Evolutionary conservation across 2,797 vertebrate species (phyloP).

Genomic region (Lepus townsendii): DNA sequence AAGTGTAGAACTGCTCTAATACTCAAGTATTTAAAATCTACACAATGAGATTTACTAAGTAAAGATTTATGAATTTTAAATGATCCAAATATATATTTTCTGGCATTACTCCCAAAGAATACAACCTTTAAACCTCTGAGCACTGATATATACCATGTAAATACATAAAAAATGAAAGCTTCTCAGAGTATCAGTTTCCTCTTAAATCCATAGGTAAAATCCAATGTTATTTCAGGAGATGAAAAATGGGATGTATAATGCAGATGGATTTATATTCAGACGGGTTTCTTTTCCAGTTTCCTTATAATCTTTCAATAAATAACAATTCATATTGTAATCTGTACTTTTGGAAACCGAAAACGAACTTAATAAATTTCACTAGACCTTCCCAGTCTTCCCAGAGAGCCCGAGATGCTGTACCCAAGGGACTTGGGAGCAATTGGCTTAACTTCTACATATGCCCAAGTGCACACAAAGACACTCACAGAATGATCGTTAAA

Average conservation of each 20-base stretch:
- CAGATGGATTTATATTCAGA: constrained; percentile 68
- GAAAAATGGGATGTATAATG: constrained; percentile 73
- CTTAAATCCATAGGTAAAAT: constrained; percentile 59
- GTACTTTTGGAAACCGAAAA: constrained; percentile 66
- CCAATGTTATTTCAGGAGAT: constrained; percentile 62
- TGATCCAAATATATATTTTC: background rate
- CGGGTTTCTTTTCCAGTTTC: background rate
- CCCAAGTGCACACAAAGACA: constrained; percentile 84
- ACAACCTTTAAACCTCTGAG: constrained; percentile 15
- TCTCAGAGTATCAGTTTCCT: constrained; percentile 23
- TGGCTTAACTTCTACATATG: constrained; percentile 86
- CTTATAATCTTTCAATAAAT: constrained; percentile 62
- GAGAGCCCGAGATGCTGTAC: constrained; percentile 62
- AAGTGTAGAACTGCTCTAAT: background rate
- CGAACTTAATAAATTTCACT: constrained; percentile 72
- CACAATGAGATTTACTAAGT: constrained; percentile 19
- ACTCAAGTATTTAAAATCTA: background rate
- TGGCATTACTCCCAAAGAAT: background rate
- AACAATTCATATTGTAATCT: constrained; percentile 47
- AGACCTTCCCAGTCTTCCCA: constrained; percentile 47
- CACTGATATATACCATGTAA: background rate
- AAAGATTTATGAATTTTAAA: constrained; percentile 34
- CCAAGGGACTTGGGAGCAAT: constrained; percentile 82
- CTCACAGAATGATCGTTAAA: constrained; percentile 65
- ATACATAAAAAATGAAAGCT: background rate